phyloP scores from a whole-genome alignment of 92 coral and sea anemone genomes.

The Palythoa grandiflora region DNA sequence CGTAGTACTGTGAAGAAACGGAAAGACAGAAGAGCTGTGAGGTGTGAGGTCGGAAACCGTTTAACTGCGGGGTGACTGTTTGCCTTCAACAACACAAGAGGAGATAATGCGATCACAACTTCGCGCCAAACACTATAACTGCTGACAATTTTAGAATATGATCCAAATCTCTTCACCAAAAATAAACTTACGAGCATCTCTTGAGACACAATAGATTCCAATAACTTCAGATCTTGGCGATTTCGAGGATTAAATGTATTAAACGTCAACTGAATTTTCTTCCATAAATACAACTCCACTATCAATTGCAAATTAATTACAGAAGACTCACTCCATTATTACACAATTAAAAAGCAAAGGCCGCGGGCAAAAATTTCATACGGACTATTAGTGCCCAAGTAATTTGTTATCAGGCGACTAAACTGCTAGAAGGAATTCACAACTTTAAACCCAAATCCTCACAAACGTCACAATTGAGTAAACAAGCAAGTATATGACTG shows the following conservation, averaged over 20 bases:
- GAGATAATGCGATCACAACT: conserved; percentile 45
- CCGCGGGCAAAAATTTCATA: conserved; percentile 80
- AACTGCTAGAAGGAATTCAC: conserved; percentile 94
- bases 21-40: conserved; percentile 56
- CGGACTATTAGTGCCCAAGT: conserved; percentile 81
- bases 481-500: conserved; percentile 75
- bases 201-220: conserved; percentile 47
- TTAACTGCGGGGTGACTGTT: conserved; percentile 58
- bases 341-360: conserved; percentile 92
- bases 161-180: conserved; percentile 16
- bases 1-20: conserved; percentile 88
- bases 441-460: conserved; percentile 84
- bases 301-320: conserved; percentile 98
- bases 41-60: conserved; percentile 66
- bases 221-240: conserved; percentile 68
- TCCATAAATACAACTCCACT: conserved; percentile 89
- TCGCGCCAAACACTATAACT: conserved; percentile 36
- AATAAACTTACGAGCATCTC: conserved; percentile 44
- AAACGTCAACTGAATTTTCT: conserved; percentile 80
- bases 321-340: conserved; percentile 92
- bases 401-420: conserved; percentile 87
- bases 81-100: conserved; percentile 42
- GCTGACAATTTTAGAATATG: conserved; percentile 22
- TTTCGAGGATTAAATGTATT: conserved; percentile 74
- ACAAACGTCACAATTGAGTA: conserved; percentile 87